phyloP scores from a whole-genome alignment of 2,888 invertebrate genomes.

The Amblyjoppa proteus region DNA sequence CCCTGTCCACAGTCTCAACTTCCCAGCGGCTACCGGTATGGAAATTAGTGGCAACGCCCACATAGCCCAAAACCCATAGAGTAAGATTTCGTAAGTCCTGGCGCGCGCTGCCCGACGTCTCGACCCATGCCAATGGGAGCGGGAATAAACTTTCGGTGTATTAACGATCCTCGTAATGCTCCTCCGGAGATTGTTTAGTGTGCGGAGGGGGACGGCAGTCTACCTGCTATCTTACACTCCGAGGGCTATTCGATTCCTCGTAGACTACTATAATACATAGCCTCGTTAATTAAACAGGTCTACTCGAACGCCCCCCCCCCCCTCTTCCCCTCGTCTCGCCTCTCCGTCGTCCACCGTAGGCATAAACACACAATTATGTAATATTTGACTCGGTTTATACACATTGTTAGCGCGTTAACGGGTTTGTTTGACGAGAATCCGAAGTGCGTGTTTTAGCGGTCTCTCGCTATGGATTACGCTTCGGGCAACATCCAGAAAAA shows the following conservation, averaged over 20 bases:
- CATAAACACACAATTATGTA: constrained; percentile 56
- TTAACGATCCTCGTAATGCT: constrained; percentile 66
- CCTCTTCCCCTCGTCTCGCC: constrained; percentile 22
- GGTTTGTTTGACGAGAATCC: constrained; percentile 45
- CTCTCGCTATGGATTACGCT: background rate
- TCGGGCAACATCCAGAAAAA: background rate
- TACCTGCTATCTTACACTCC: constrained; percentile 39
- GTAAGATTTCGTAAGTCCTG: constrained; percentile 59
- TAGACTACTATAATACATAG: constrained; percentile 49
- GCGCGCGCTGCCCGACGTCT: constrained; percentile 2
- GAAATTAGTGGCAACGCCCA: constrained; percentile 68
- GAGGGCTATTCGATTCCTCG: constrained; percentile 42
- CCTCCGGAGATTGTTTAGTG: constrained; percentile 52
- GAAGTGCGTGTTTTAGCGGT: constrained; percentile 6
- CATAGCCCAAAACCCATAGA: constrained; percentile 64
- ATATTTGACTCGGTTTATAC: constrained; percentile 59
- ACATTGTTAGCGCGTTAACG: constrained; percentile 62
- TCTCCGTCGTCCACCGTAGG: background rate
- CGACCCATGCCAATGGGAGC: constrained; percentile 45
- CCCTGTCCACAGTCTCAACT: constrained; percentile 57
- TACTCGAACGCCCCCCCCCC: background rate
- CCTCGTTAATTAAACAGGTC: constrained; percentile 42
- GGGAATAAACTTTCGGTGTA: constrained; percentile 66
- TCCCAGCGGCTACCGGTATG: constrained; percentile 69
- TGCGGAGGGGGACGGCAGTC: constrained; percentile 28